Percentiles rank a stretch among this genome's conserved stretches.
phyloP scores from a whole-genome alignment of 2,888 invertebrate genomes.

The Cryptops parisi region DNA sequence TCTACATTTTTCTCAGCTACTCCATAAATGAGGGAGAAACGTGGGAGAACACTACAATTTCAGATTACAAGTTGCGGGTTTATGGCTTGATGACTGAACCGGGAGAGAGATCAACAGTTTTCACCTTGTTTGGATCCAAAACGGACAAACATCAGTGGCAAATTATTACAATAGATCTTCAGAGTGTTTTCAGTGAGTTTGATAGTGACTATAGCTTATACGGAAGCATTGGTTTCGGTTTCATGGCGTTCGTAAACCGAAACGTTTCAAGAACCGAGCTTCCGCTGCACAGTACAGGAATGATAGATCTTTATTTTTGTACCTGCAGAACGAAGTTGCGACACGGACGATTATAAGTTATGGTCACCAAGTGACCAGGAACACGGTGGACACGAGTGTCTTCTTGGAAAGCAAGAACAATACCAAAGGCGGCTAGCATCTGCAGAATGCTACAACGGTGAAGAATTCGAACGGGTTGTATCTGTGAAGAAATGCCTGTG shows the following conservation, averaged over 20 bases:
- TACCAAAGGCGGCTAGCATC: slow-evolving; percentile 59
- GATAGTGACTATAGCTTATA: too few relatives aligned
- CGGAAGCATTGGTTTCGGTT: too few relatives aligned
- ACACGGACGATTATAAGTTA: slow-evolving; percentile 61
- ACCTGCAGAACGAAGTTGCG: slow-evolving; percentile 49
- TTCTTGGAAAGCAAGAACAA: slow-evolving; percentile 60
- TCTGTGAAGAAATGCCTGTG: slow-evolving; percentile 61
- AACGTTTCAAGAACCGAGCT: too few relatives aligned
- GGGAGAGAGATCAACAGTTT: slow-evolving; percentile 81
- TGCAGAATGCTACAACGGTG: slow-evolving; percentile 66
- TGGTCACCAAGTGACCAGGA: slow-evolving; percentile 57
- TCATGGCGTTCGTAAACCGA: too few relatives aligned
- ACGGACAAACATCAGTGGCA: slow-evolving; percentile 68
- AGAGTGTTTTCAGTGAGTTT: slow-evolving; percentile 38
- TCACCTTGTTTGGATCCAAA: slow-evolving; percentile 78
- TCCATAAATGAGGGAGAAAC: slow-evolving; percentile 73
- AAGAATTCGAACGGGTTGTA: slow-evolving; percentile 52
- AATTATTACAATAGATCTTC: slow-evolving; percentile 55
- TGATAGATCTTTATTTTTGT: too few relatives aligned
- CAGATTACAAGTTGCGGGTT: slow-evolving; percentile 56
- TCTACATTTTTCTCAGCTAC: slow-evolving; percentile 36
- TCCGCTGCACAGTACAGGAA: too few relatives aligned
- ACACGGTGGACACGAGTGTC: slow-evolving; percentile 44
- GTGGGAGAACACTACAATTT: slow-evolving; percentile 56
- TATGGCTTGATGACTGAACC: slow-evolving; percentile 87